Base-by-base conservation (phyloP, 2,888 invertebrate species). In the Digitonthophagus gazella region DNA sequence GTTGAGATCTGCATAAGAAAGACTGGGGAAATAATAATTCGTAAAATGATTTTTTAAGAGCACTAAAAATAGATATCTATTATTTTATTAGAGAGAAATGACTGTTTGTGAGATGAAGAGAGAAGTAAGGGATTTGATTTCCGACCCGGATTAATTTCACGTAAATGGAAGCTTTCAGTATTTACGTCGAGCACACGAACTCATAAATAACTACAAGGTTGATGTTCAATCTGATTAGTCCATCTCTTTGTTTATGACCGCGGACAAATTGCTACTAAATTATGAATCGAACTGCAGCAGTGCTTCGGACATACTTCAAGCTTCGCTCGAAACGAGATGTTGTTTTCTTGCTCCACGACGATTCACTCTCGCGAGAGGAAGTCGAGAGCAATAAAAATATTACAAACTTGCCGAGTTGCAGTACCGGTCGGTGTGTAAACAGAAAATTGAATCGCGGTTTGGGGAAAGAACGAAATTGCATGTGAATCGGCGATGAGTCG, bases 191-290 rank as follows among this genome's bases (percentile, higher is more conserved):
- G n/a, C n/a, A 44, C 28, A 44, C 28, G 11, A 44, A 1, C 28
- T 44, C 28, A 44, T 44, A 44, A 44, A 44, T 44, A 2, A 44
- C 3, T 5, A 3, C 8, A 44, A 11, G 28, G 28, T 11, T 8
- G 8, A 44, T 44, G 28, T 44, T 44, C 28, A 44, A 44, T 44
- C 28, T 44, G 28, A 44, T 44, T 44, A 44, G 28, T 44, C 6
- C 28, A 44, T 44, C 28, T 44, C 28, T 44, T 44, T 44, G 28
- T 61, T 61, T 61, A 61, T 61, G 61, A 61, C 61, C 61, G 61
- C 18, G 19, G 18, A 19, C 61, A 20, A 61, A 61, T 61, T 61
- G 61, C 61, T 61, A 61, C 61, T 61, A 61, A 61, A 61, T 61
- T 61, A 61, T 61, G 61, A 61, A 61, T 61, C 61, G 18, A 61